Evolutionary conservation across 2,797 vertebrate genomes (phyloP).

Genomic region (Hippopotamyrus pictus): DNA sequence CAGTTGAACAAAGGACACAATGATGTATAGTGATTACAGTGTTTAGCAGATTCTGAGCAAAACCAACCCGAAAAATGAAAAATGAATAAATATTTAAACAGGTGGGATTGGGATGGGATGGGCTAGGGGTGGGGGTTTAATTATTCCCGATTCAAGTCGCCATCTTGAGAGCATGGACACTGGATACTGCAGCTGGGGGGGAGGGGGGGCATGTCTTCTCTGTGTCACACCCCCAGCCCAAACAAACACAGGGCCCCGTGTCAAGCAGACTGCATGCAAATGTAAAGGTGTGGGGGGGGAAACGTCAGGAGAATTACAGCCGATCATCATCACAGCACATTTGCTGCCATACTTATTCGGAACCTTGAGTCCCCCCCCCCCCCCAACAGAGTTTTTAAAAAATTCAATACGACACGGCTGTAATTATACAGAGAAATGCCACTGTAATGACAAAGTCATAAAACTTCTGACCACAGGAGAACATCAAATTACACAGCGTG

Average conservation of each 20-base stretch:
- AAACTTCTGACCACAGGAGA: conserved; percentile 17
- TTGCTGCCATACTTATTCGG: not conserved
- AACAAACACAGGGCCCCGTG: not conserved
- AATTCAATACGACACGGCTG: not conserved
- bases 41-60: not conserved
- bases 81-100: not conserved
- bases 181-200: not conserved
- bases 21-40: not conserved
- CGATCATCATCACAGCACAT: not conserved
- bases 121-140: not conserved
- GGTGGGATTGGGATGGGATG: not conserved
- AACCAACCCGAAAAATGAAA: not conserved
- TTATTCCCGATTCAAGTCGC: not conserved
- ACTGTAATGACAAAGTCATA: conserved; percentile 18
- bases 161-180: not conserved
- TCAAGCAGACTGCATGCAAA: not conserved
- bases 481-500: conserved; percentile 19
- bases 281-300: not conserved
- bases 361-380: not conserved
- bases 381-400: not conserved
- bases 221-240: not conserved
- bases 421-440: conserved; percentile 5
- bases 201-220: not conserved
- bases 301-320: not conserved
- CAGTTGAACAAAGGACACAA: not conserved